Evolutionary conservation across 2,113 vertebrate genomes (phyloP).

Genomic region (Grus americana): DNA sequence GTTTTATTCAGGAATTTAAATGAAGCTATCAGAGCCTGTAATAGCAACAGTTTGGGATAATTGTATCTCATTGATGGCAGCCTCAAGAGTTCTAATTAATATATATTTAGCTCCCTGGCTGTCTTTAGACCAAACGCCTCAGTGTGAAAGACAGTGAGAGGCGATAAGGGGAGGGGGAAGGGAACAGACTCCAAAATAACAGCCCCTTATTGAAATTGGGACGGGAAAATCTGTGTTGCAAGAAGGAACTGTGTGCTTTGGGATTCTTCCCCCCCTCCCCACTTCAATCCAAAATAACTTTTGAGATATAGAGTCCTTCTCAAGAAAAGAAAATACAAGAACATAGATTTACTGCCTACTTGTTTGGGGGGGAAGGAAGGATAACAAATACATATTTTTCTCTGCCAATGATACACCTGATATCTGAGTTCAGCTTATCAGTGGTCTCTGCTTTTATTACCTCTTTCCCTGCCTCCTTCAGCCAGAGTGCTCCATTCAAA

Average conservation of each 20-base stretch:
- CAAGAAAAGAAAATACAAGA: slow-evolving; percentile 4
- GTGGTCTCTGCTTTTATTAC: slow-evolving; percentile 8
- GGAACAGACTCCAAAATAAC: slow-evolving; percentile 55
- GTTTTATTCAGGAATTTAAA: slow-evolving; percentile 89
- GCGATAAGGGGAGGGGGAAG: slow-evolving; percentile 36
- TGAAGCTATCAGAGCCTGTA: slow-evolving; percentile 84
- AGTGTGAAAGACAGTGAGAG: slow-evolving; percentile 65
- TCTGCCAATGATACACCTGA: background rate
- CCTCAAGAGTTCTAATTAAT: slow-evolving; percentile 87
- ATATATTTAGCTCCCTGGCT: slow-evolving; percentile 83
- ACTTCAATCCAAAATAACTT: slow-evolving; percentile 49
- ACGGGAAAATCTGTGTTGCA: slow-evolving; percentile 60
- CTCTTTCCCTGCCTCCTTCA: background rate
- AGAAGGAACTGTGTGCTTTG: slow-evolving; percentile 15
- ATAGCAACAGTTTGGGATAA: slow-evolving; percentile 85
- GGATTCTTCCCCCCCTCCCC: background rate
- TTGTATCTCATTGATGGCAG: slow-evolving; percentile 82
- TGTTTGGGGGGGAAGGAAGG: background rate
- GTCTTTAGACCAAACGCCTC: slow-evolving; percentile 78
- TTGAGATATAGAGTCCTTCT: background rate
- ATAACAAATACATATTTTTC: slow-evolving; percentile 7
- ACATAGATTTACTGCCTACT: slow-evolving; percentile 17
- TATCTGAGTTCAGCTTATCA: slow-evolving; percentile 20
- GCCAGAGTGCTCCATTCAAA: slow-evolving; percentile 64
- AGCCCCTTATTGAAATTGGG: slow-evolving; percentile 41